phyloP scores from a whole-genome alignment of 1,140 invertebrate species.

The Carcinoscorpius rotundicauda region DNA sequence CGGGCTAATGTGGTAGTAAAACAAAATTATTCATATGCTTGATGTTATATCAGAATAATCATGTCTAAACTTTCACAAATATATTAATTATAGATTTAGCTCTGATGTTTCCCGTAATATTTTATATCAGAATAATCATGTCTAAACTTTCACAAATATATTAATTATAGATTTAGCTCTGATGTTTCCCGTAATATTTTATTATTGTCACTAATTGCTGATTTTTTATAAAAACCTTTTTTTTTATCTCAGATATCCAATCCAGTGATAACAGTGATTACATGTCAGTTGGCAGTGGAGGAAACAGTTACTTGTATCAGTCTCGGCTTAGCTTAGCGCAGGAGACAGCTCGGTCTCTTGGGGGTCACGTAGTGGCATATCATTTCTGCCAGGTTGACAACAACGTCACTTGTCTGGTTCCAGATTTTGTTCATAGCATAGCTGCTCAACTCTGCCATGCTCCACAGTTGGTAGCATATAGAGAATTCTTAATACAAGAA shows the following conservation, averaged over 20 bases:
- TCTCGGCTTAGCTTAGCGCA: constrained; percentile 35
- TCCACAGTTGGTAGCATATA: constrained; percentile 70
- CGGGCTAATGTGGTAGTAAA: too few species aligned
- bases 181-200: too few species aligned
- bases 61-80: too few species aligned
- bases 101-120: too few species aligned
- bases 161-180: too few species aligned
- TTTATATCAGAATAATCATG: too few species aligned
- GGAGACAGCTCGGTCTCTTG: constrained; percentile 43
- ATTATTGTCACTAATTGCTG: too few species aligned
- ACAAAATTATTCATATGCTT: too few species aligned
- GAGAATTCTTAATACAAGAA: constrained; percentile 70
- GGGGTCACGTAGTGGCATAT: constrained; percentile 77
- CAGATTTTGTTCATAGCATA: constrained; percentile 86
- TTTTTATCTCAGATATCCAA: constrained; percentile 23
- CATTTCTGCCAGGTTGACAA: constrained; percentile 90
- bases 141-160: too few species aligned
- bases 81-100: too few species aligned
- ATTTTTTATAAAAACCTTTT: neutral
- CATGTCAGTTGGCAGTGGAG: constrained; percentile 22
- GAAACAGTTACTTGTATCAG: constrained; percentile 30
- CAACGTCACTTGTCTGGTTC: constrained; percentile 80
- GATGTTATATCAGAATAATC: too few species aligned
- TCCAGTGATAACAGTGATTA: constrained; percentile 25
- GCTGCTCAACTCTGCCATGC: constrained; percentile 81